Evolutionary conservation across 2,113 vertebrate genomes (phyloP).

Genomic region (Neoarius graeffei): DNA sequence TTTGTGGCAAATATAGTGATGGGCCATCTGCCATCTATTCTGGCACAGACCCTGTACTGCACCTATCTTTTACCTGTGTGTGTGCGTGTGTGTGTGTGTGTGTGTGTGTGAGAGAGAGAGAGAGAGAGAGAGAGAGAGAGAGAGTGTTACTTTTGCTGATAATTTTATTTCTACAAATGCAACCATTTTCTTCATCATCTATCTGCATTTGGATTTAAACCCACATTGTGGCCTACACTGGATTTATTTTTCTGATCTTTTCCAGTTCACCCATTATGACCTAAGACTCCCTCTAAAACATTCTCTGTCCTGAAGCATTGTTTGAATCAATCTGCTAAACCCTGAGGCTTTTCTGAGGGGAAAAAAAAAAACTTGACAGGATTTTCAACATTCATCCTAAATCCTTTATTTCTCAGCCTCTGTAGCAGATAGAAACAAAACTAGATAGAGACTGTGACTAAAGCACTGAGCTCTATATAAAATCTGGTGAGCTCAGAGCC

Average conservation of each 20-base stretch:
- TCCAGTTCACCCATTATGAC: too few species aligned
- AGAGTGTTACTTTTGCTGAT: not conserved
- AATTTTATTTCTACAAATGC: not conserved
- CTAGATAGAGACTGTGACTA: too few species aligned
- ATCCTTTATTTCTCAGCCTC: too few species aligned
- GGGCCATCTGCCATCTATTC: slow-evolving; percentile 59
- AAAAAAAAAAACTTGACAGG: too few species aligned
- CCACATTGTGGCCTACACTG: not conserved
- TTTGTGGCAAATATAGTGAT: slow-evolving; percentile 66
- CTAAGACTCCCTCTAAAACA: too few species aligned
- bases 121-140: not conserved
- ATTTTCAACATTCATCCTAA: too few species aligned
- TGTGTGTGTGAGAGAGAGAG: not conserved
- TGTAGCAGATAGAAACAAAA: too few species aligned
- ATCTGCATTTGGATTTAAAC: not conserved
- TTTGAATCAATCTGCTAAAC: too few species aligned
- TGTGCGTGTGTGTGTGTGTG: slow-evolving; percentile 26
- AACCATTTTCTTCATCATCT: not conserved
- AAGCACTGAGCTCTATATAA: too few species aligned
- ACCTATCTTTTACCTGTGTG: slow-evolving; percentile 12
- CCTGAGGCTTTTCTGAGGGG: too few species aligned
- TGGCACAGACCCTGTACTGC: slow-evolving; percentile 42
- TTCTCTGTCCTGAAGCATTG: too few species aligned
- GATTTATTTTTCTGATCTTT: not conserved
- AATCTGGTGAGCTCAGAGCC: too few species aligned